These are phyloP conservation scores for Rynchops niger DNA, from an alignment of 2,113 vertebrate genomes.

Conservation along the genomic window DNA sequence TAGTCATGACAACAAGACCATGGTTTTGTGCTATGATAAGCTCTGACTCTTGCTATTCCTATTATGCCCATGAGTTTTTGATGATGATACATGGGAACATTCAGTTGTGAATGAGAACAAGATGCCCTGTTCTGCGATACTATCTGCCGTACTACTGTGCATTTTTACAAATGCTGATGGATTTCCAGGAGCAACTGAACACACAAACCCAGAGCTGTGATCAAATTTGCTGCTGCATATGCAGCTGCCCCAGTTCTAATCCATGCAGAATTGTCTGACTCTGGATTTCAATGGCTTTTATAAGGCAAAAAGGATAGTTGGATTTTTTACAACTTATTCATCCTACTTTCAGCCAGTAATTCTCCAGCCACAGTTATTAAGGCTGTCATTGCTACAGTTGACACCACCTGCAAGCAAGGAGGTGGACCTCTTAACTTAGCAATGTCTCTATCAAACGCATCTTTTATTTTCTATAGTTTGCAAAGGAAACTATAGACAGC, in stretches of 20 bases:
- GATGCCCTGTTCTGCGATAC: background rate
- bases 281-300: background rate
- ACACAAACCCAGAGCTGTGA: background rate
- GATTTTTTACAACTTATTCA: background rate
- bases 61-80: constrained; percentile 16
- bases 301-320: background rate
- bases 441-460: background rate
- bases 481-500: background rate
- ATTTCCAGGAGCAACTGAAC: background rate
- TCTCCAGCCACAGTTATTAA: background rate
- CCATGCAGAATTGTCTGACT: background rate
- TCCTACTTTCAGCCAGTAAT: background rate
- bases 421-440: background rate
- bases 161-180: background rate
- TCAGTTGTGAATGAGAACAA: constrained; percentile 16
- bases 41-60: background rate
- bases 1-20: constrained; percentile 12
- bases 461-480: background rate
- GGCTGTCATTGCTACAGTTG: background rate
- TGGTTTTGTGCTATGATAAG: background rate
- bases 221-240: background rate
- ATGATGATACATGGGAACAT: constrained; percentile 4
- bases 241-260: background rate
- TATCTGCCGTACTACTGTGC: background rate
- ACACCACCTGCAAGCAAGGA: background rate